phyloP scores from a whole-genome alignment of 2,888 invertebrate species.

The Acanthosepion lycidas region DNA sequence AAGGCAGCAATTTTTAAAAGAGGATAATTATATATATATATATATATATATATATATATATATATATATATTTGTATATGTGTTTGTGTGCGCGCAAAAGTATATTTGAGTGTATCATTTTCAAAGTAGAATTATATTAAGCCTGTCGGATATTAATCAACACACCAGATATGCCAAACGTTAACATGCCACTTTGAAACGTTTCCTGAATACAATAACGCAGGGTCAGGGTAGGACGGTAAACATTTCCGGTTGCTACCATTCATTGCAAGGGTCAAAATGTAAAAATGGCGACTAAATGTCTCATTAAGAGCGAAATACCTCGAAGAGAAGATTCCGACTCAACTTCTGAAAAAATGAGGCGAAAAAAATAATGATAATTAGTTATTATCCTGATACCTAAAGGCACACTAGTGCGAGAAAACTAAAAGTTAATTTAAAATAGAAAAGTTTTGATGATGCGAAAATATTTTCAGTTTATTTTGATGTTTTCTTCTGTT shows the following conservation, averaged over 20 bases:
- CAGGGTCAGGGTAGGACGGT: background rate
- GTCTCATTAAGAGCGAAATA: background rate
- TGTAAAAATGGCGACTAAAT: background rate
- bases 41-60: background rate
- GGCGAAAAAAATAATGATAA: background rate
- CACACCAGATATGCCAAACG: background rate
- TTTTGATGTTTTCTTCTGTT: no score
- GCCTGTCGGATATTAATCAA: background rate
- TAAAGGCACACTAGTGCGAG: background rate
- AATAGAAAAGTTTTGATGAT: background rate
- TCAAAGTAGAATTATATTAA: background rate
- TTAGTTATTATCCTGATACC: background rate
- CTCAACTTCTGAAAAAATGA: background rate
- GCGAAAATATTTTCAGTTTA: background rate
- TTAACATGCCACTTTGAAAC: background rate
- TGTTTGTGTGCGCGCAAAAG: background rate
- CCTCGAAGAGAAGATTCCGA: background rate
- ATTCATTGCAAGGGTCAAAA: background rate
- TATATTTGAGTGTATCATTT: background rate
- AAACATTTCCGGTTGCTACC: background rate
- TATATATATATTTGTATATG: background rate
- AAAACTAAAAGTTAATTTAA: background rate
- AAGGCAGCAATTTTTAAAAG: no score
- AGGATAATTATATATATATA: no score
- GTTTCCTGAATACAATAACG: background rate